Base-by-base conservation (phyloP, 2,888 invertebrate species). In the Himalopsyche anomala region DNA sequence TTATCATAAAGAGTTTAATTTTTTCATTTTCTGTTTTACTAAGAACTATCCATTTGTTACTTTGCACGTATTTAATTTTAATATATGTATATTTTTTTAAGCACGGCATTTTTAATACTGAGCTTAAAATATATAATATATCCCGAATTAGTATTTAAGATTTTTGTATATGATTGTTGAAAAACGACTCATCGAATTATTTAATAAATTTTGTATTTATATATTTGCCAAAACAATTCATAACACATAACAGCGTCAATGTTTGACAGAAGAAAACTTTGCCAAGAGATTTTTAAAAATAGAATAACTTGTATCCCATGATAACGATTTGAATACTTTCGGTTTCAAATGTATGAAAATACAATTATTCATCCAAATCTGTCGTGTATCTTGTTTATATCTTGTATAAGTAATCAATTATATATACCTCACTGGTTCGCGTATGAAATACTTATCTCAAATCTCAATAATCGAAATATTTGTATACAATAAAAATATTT, bases 281-380 rank as follows among this genome's bases (percentile, higher is more conserved):
- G 56, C 56, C 56, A 56, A 56, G n/a, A 56, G n/a, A 56, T 56
- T 56, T 56, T 56, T 19, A 56, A 56, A 56, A 56, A 56, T 56
- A 56, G 56, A 56, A 17, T n/a, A 56, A 17, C n/a, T 56, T 19
- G n/a, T 56, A 19, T 19, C n/a, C n/a, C 17, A 45, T 45, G 9
- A 45, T 45, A 45, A 45, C 45, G 45, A 45, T 9, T 45, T 9
- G 45, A 45, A 9, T 45, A 45, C 8, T 9, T 45, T 11, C 45
- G 45, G 9, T 11, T 45, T 45, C 45, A 56, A 56, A 56, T 19
- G n/a, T n/a, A 56, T 2, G n/a, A 17, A 4, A 56, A 17, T 56
- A 56, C 55, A 12, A n/a, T n/a, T 5, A 4, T n/a, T 56, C n/a
- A 56, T 56, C n/a, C 0, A 19, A 56, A 56, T 56, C 17, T 17